Evolutionary conservation across 2,888 invertebrate species (phyloP), one percentile per base, ranked within the genome.

Genomic region (Drosophila anomelani): DNA sequence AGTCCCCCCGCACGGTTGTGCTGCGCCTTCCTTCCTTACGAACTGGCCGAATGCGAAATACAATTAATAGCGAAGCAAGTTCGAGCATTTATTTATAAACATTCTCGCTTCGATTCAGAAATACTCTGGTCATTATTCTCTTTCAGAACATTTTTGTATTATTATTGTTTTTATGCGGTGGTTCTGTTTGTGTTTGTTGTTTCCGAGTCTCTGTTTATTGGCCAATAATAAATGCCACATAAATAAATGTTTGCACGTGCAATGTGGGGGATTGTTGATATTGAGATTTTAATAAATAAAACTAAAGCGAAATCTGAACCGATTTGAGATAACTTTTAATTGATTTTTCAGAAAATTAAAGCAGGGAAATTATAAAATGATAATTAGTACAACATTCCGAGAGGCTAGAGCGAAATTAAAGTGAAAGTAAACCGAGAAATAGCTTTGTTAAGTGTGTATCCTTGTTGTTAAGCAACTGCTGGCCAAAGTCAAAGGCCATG

Each of bases 11-110:
- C 63, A 23, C 36, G 17, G 5, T 46, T 36, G 8, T 39, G 55
- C 38, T 20, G 5, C 20, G 49, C 20, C 51, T 34, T 23, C 23
- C 23, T 23, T 51, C 51, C 66, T 63, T 46, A 15, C 41, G 59
- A 58, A 41, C 23, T 63, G 38, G 12, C 34, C 13, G 49, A 60
- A 64, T 41, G 23, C 63, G 60, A 77, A 85, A 81, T 56, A 81
- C 85, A 82, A 81, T 88, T 75, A 85, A 79, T 88, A 76, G 43
- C 46, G 39, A n/a, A 59, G 70, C 70, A 59, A 58, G 64, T 76
- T 76, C 36, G 73, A 58, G 60, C 68, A 81, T 81, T 81, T 85
- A 87, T 89, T 85, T 88, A 82, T 87, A 88, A 82, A 78, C 78
- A 84, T 88, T 79, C 75, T 79, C 81, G 76, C 72, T 85, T 70